Conservation (phyloP, 2,113 vertebrate species). For the Scatophagus argus region DNA sequence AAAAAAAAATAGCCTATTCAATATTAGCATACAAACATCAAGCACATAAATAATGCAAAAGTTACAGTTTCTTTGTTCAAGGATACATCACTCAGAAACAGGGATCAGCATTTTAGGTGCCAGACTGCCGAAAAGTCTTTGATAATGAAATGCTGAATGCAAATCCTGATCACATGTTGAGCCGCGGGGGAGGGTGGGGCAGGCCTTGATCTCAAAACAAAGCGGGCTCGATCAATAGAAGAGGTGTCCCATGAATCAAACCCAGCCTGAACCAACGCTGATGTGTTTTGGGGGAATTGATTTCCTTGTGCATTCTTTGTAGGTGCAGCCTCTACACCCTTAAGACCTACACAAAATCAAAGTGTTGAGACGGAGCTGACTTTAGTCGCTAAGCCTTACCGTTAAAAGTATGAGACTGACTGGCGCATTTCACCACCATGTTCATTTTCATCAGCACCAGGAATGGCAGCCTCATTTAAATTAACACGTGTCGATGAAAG, state of each 20-base stretch:
- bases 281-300: constrained; percentile 35
- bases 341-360: constrained; percentile 10
- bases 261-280: not conserved
- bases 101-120: constrained; percentile 71
- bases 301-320: constrained; percentile 27
- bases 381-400: not conserved
- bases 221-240: constrained; percentile 48
- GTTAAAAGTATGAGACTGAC: not conserved
- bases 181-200: constrained; percentile 25
- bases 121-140: constrained; percentile 60
- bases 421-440: not conserved
- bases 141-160: constrained; percentile 66
- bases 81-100: constrained; percentile 63
- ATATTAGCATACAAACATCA: constrained; percentile 67
- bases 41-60: constrained; percentile 73
- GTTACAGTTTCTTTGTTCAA: constrained; percentile 62
- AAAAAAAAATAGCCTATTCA: constrained; percentile 48
- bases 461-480: constrained; percentile 23
- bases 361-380: not conserved
- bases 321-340: not conserved
- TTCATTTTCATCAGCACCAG: constrained; percentile 19
- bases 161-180: constrained; percentile 67
- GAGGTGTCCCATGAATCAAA: constrained; percentile 53
- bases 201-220: constrained; percentile 70
- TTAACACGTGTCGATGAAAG: not conserved